Percentiles rank a stretch among this genome's conserved stretches.
Conservation (phyloP, 2,113 vertebrate genomes). For the Hipposideros armiger region DNA sequence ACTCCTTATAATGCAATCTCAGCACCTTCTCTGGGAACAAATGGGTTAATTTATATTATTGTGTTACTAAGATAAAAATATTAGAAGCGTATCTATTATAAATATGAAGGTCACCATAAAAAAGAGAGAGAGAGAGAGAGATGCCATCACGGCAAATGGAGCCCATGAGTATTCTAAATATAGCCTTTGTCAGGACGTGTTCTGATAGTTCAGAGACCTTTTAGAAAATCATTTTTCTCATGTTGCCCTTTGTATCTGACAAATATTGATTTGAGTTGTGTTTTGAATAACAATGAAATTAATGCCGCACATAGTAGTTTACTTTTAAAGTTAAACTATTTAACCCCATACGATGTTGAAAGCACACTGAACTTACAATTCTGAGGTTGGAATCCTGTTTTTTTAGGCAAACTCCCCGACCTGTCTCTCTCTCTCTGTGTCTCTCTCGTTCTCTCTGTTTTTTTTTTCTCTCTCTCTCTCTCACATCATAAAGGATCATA, state of each 20-base stretch:
- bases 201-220: background rate
- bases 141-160: background rate
- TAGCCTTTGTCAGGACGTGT: background rate
- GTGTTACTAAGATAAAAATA: slow-evolving; percentile 10
- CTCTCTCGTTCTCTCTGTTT: background rate
- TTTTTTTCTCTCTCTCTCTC: background rate
- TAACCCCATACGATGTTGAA: background rate
- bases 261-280: slow-evolving; percentile 71
- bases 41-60: background rate
- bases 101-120: slow-evolving; percentile 48
- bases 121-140: background rate
- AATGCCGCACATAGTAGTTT: background rate
- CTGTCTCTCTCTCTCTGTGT: background rate
- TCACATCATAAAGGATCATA: background rate
- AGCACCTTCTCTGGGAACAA: background rate
- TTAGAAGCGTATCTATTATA: background rate
- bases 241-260: slow-evolving; percentile 72
- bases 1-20: background rate
- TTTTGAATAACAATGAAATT: slow-evolving; percentile 68
- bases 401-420: background rate
- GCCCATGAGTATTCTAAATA: slow-evolving; percentile 26
- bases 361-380: background rate
- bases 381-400: background rate
- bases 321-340: background rate
- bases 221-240: slow-evolving; percentile 69